Evolutionary conservation across 2,113 vertebrate species (phyloP).

Genomic region (Chloroceryle aenea): DNA sequence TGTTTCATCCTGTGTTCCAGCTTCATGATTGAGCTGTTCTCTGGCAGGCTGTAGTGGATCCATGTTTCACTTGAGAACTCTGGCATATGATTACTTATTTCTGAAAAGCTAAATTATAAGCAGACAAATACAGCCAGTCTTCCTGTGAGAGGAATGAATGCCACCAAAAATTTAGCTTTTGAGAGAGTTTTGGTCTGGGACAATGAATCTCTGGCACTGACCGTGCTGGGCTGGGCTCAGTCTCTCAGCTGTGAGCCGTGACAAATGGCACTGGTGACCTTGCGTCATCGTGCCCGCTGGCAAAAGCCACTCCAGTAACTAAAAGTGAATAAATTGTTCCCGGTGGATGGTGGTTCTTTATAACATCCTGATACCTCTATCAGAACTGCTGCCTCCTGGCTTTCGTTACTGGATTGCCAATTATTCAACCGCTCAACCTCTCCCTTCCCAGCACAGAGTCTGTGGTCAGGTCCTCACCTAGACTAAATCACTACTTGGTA

Average conservation of each 20-base stretch:
- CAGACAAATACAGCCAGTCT: not conserved
- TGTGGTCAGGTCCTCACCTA: not conserved
- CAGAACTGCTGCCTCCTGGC: not conserved
- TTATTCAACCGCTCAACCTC: not conserved
- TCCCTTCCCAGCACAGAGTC: not conserved
- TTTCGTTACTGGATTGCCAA: not conserved
- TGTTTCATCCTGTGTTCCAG: not conserved
- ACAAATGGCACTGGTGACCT: not conserved
- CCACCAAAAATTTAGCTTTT: not conserved
- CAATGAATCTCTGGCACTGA: not conserved
- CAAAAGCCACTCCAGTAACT: not conserved
- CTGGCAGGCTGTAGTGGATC: not conserved
- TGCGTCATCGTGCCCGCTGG: not conserved
- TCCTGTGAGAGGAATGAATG: not conserved
- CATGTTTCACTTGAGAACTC: not conserved
- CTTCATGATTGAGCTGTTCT: not conserved
- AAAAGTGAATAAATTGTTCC: not conserved
- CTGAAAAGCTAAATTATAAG: not conserved
- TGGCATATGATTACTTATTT: not conserved
- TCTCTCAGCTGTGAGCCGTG: not conserved
- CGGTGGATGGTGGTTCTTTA: not conserved
- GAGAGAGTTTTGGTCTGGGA: not conserved
- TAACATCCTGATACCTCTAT: not conserved
- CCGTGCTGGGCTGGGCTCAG: not conserved
- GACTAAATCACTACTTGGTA: fast-evolving